These are phyloP conservation scores for Triops cancriformis DNA, from an alignment of 1,140 invertebrate genomes.

Conservation along the genomic window DNA sequence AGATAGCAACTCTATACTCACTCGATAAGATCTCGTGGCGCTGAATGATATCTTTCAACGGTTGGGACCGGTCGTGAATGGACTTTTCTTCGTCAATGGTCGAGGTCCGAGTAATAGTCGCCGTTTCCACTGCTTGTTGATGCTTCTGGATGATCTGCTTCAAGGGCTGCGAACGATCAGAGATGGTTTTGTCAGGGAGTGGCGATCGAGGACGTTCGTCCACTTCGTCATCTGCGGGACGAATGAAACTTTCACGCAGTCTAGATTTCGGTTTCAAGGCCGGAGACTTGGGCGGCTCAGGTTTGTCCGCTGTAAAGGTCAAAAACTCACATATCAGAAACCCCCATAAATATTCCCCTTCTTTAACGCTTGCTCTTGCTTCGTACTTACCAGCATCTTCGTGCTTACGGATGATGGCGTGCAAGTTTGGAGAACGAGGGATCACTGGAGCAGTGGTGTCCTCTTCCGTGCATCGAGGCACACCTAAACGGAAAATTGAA, in stretches of 20 bases:
- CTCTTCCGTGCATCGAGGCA: not conserved
- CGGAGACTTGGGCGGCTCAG: conserved; percentile 25
- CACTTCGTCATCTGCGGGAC: not conserved
- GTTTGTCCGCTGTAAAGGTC: not conserved
- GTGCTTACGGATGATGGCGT: not conserved
- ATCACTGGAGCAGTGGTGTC: not conserved
- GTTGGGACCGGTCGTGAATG: conserved; percentile 16
- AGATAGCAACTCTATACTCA: not conserved
- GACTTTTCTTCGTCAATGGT: not conserved
- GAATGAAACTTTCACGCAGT: conserved; percentile 35
- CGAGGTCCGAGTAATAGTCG: not conserved
- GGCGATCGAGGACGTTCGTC: conserved; percentile 10
- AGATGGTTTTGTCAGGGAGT: conserved; percentile 10
- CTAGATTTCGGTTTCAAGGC: conserved; percentile 36
- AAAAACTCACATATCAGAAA: no score
- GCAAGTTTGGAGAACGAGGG: not conserved
- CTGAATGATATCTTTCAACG: conserved; percentile 17
- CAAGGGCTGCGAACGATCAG: conserved; percentile 28
- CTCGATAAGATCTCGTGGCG: conserved; percentile 22
- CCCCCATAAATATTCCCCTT: no score
- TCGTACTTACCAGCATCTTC: not conserved
- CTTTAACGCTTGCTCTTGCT: no score
- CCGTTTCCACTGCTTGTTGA: conserved; percentile 19
- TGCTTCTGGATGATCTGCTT: conserved; percentile 36
- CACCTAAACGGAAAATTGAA: not conserved